phyloP scores from a whole-genome alignment of 1,140 invertebrate genomes.

The Danaus melanippus region DNA sequence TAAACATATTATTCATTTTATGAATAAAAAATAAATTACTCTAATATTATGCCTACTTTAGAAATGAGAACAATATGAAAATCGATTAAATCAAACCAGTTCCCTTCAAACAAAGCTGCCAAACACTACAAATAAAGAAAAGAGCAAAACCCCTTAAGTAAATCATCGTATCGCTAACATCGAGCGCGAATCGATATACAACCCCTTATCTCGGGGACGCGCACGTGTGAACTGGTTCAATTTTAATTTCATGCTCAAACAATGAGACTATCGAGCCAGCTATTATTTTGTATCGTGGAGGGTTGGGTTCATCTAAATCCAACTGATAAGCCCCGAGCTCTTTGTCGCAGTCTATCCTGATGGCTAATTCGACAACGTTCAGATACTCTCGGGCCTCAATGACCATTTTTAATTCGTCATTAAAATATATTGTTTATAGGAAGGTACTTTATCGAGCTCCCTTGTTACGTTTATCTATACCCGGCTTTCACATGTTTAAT shows the following conservation, averaged over 20 bases:
- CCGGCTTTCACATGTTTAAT: slow-evolving; percentile 47
- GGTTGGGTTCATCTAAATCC: slow-evolving; percentile 68
- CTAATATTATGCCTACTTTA: no score
- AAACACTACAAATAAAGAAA: slow-evolving; percentile 44
- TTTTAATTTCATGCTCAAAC: slow-evolving; percentile 72
- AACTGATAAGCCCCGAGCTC: slow-evolving; percentile 57
- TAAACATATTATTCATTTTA: no score
- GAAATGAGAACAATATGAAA: no score
- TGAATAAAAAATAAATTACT: no score
- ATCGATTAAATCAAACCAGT: no score
- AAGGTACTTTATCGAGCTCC: slow-evolving; percentile 28
- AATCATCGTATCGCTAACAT: slow-evolving; percentile 52
- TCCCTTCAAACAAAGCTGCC: no score
- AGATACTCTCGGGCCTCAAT: slow-evolving; percentile 29
- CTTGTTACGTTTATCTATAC: slow-evolving; percentile 32
- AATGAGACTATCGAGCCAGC: slow-evolving; percentile 67
- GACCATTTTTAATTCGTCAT: slow-evolving; percentile 48
- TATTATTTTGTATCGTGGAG: slow-evolving; percentile 68
- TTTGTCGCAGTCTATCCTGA: slow-evolving; percentile 54
- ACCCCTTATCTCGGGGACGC: slow-evolving; percentile 61
- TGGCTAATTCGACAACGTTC: slow-evolving; percentile 57
- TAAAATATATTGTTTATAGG: slow-evolving; percentile 48
- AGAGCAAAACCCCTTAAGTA: slow-evolving; percentile 57
- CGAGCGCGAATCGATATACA: slow-evolving; percentile 49
- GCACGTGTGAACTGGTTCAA: slow-evolving; percentile 69